phyloP scores from a whole-genome alignment of 2,797 vertebrate species.

The Toxotes lorentzi region DNA sequence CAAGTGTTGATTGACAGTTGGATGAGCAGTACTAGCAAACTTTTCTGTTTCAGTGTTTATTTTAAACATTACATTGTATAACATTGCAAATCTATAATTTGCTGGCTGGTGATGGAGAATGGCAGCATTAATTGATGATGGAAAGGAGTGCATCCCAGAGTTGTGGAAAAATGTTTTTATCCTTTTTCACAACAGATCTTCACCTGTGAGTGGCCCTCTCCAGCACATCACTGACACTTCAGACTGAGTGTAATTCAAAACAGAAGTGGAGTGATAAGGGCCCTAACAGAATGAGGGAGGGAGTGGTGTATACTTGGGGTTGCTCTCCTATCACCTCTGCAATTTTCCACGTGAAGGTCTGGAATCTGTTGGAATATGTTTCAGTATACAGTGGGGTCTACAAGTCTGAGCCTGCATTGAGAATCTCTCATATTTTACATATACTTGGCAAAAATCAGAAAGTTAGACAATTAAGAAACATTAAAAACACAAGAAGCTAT shows the following conservation, averaged over 20 bases:
- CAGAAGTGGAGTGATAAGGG: conserved; percentile 40
- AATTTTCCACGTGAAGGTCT: conserved; percentile 4
- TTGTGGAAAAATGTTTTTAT: conserved; percentile 23
- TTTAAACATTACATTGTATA: background rate
- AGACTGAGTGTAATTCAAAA: conserved; percentile 66
- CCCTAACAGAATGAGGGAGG: conserved; percentile 9
- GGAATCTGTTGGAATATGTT: conserved; percentile 12
- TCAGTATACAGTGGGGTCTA: background rate
- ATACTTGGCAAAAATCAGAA: too few species aligned
- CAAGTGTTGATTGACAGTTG: background rate
- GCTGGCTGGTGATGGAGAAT: conserved; percentile 10
- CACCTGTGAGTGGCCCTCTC: conserved; percentile 48
- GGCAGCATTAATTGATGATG: conserved; percentile 30
- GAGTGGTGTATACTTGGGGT: background rate
- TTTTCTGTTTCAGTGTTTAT: background rate
- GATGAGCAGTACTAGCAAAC: background rate
- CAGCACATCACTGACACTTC: conserved; percentile 54
- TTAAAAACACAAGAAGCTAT: too few species aligned
- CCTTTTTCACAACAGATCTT: conserved; percentile 24
- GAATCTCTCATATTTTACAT: too few species aligned
- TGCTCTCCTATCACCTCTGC: conserved; percentile 12
- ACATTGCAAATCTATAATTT: background rate
- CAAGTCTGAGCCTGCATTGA: too few species aligned
- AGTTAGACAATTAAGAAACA: too few species aligned
- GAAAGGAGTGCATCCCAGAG: conserved; percentile 2